Percentiles rank a stretch among this genome's conserved stretches.
Conservation (phyloP, 2,888 invertebrate species). For the Campoplex nolae region DNA sequence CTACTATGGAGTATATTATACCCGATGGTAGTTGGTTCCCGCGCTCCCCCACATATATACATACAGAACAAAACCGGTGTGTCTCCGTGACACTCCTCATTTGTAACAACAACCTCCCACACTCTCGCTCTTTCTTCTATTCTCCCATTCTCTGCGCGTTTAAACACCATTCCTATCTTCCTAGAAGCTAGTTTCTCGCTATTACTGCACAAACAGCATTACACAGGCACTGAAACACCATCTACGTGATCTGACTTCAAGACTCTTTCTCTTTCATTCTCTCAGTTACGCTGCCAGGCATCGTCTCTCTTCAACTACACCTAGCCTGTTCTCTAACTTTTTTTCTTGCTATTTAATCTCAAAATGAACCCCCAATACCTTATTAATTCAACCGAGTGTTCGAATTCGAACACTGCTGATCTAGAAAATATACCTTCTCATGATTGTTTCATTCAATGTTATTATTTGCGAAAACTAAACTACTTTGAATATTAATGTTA, state of each 20-base stretch:
- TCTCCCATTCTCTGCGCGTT: slow-evolving; percentile 37
- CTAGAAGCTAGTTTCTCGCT: slow-evolving; percentile 57
- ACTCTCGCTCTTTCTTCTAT: slow-evolving; percentile 18
- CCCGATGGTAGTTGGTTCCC: slow-evolving; percentile 53
- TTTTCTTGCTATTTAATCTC: background rate
- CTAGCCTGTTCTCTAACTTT: slow-evolving; percentile 1
- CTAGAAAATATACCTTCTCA: background rate
- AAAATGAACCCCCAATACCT: slow-evolving; percentile 21
- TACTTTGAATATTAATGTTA: background rate
- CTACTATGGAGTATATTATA: slow-evolving; percentile 71
- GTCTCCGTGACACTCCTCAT: slow-evolving; percentile 76
- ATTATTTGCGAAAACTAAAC: background rate
- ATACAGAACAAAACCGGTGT: slow-evolving; percentile 74
- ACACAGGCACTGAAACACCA: slow-evolving; percentile 54
- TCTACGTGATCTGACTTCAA: slow-evolving; percentile 56
- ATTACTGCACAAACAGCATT: slow-evolving; percentile 66
- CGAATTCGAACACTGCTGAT: background rate
- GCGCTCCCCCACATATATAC: slow-evolving; percentile 63
- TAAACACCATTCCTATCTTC: slow-evolving; percentile 36
- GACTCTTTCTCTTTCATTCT: slow-evolving; percentile 9
- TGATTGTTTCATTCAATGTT: background rate
- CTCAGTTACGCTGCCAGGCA: slow-evolving; percentile 6
- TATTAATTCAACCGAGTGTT: background rate
- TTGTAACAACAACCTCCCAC: slow-evolving; percentile 72
- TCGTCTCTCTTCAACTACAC: background rate